A percentile compares a stretch with the other conserved stretches of the same genome.
Evolutionary conservation across 2,113 vertebrate genomes (phyloP).

Genomic region (Corydoras sp.): DNA sequence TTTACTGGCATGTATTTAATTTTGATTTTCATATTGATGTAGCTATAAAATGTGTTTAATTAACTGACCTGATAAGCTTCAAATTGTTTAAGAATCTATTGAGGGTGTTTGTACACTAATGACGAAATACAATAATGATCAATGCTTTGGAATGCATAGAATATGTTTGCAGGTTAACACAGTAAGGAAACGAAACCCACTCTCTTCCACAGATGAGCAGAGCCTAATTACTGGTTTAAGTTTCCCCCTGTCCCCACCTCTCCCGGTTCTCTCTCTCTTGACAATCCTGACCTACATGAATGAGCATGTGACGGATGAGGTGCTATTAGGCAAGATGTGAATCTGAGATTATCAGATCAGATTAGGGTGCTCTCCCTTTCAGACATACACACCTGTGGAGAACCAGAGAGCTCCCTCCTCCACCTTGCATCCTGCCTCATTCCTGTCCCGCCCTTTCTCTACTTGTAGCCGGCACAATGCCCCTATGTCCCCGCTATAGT

Average conservation of each 20-base stretch:
- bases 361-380: slow-evolving; percentile 39
- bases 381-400: slow-evolving; percentile 35
- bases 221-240: slow-evolving; percentile 49
- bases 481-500: slow-evolving; percentile 18
- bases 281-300: slow-evolving; percentile 38
- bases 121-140: too few relatives aligned
- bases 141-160: not conserved
- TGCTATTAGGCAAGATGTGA: slow-evolving; percentile 45
- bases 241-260: slow-evolving; percentile 39
- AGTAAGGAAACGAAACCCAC: slow-evolving; percentile 38
- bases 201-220: slow-evolving; percentile 40
- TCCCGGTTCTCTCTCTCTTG: slow-evolving; percentile 30
- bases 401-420: slow-evolving; percentile 13
- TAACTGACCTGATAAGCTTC: not conserved
- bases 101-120: too few relatives aligned
- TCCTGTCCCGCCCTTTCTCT: not conserved
- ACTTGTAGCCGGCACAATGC: slow-evolving; percentile 22
- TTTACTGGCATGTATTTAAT: not conserved
- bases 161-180: slow-evolving; percentile 46
- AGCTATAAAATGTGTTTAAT: not conserved
- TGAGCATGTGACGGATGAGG: slow-evolving; percentile 45
- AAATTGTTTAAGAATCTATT: not conserved
- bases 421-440: not conserved
- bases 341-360: slow-evolving; percentile 45
- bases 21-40: not conserved